Evolutionary conservation across 1,140 invertebrate genomes (phyloP).

Genomic region (Zophobas morio): DNA sequence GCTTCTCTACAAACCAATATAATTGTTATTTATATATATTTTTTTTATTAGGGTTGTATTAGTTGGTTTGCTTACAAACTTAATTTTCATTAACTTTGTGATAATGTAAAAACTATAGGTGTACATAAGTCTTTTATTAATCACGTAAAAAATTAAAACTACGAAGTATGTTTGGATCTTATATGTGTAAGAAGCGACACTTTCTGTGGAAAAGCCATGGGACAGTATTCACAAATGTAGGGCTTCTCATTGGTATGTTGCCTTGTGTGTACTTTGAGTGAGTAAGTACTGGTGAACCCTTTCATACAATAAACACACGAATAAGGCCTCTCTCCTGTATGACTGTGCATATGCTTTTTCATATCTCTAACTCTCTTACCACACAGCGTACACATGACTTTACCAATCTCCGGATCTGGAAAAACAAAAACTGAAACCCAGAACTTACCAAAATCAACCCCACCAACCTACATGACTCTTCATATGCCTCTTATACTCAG

Average conservation of each 20-base stretch:
- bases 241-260: conserved; percentile 62
- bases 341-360: conserved; percentile 59
- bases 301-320: conserved; percentile 59
- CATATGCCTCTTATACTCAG: conserved; percentile 59
- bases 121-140: not conserved
- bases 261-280: conserved; percentile 59
- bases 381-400: conserved; percentile 57
- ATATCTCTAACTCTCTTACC: conserved; percentile 58
- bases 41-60: not conserved
- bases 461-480: conserved; percentile 56
- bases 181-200: conserved; percentile 60
- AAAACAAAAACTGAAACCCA: conserved; percentile 8
- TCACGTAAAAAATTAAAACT: not conserved
- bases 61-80: conserved; percentile 1
- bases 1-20: conserved; percentile 98
- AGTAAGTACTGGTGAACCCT: conserved; percentile 58
- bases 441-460: not conserved
- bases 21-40: conserved; percentile 63
- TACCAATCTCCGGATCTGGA: conserved; percentile 59
- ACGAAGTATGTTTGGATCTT: conserved; percentile 56
- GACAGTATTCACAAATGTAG: conserved; percentile 58
- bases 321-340: conserved; percentile 61
- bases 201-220: conserved; percentile 58
- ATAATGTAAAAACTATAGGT: not conserved
- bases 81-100: conserved; percentile 6